Evolutionary conservation across 2,797 vertebrate species (phyloP), one percentile per base, ranked within the genome.

Genomic region (Gastrophryne carolinensis): DNA sequence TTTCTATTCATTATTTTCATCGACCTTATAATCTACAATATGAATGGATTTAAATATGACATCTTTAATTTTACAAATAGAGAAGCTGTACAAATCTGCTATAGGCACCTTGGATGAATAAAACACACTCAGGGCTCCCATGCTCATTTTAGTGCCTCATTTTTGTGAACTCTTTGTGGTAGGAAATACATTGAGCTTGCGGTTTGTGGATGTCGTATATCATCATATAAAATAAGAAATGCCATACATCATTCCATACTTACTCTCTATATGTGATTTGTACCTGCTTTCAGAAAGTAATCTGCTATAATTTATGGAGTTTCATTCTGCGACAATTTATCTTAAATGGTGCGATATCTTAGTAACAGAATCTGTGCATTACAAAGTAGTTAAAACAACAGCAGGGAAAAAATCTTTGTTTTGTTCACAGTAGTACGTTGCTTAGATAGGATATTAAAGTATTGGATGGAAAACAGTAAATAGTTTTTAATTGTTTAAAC

Each of bases 171-270:
- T 70, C 66, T 60, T 70, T 76, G 74, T 76, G 65, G 74, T 62
- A 63, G 58, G 65, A 70, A 76, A 76, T 76, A 70, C 74, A 76
- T 63, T 70, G 74, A 62, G 57, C 70, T 63, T 76, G 74, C 70
- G 74, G 66, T 63, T 70, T 76, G 74, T 70, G 74, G 74, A 35
- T 34, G 49, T 70, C 41, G 56, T 62, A 62, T 76, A 69, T 76
- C 66, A 63, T 70, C 62, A 70, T 70, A 49, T 63, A 61, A 67
- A 75, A 69, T 76, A 76, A 76, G 74, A 76, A 76, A 70, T 34
- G 57, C 66, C 56, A 70, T 70, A 53, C 35, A 76, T 76, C 74
- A 76, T 70, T 63, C 63, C 13, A 24, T 47, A 47, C 65, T 30
- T 27, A 26, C 67, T 47, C 66, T 54, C 26, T 70, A 76, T 53